Base-by-base conservation (phyloP, 2,797 vertebrate species). In the Miichthys miiuy region DNA sequence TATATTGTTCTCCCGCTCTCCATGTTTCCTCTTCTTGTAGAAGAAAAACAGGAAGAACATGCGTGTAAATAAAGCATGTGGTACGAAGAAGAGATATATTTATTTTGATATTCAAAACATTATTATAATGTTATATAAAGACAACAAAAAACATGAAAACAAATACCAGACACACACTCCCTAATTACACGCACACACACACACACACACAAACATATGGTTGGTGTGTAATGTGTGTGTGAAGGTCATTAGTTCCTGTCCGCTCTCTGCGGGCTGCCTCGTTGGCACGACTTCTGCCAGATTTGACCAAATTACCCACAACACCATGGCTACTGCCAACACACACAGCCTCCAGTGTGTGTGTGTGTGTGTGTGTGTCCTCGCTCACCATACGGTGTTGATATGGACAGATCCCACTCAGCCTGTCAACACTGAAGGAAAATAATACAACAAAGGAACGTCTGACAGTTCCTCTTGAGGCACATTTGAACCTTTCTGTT, bases 181-280 rank as follows among this genome's bases (percentile, higher is more conserved):
- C 14, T 30, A 42, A 42, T 56, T 16, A 16, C 56, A 70, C 47
- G 47, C 55, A 62, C 52, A 46, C 52, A 66, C 55, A 64, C 78
- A 34, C 64, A 48, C 50, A 60, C 10, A 55, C 21, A 48, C 21
- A 76, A 75, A 41, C 91, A 90, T 90, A 90, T 90, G 90, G 85
- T 81, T 34, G 34, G 65, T 75, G 80, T 83, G 72, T 77, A 25
- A 57, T 13, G 42, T 55, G 71, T 83, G 80, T 82, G 83, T 91
- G 90, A 90, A 92, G 91, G 90, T 91, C 83, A 87, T 88, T 88
- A 88, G 87, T 87, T 89, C 68, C 84, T 90, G 81, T 88, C 89
- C 81, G 63, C 51, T 88, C 84, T 91, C 89, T 44, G 69, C 78
- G 70, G 80, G 85, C 72, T 70, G 81, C 58, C 82, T 86, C 17